phyloP scores from a whole-genome alignment of 2,797 vertebrate species.

The Eurystomus glaucurus region DNA sequence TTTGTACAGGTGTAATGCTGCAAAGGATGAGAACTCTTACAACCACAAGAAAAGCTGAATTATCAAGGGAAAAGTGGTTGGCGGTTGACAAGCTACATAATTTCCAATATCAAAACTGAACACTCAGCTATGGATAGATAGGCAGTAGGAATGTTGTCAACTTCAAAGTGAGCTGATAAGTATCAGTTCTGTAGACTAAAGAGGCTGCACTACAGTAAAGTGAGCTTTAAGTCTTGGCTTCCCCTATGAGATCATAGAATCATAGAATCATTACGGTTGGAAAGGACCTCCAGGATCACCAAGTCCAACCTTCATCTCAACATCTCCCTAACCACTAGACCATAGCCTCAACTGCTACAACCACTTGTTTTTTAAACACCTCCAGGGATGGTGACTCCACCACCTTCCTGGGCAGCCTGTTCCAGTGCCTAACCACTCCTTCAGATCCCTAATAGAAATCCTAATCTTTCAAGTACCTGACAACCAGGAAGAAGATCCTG shows the following conservation, averaged over 20 bases:
- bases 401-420: too few relatives aligned
- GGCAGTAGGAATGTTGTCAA: not conserved
- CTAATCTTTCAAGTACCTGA: not conserved
- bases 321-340: too few relatives aligned
- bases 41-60: not conserved
- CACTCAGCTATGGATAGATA: not conserved
- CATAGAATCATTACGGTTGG: too few relatives aligned
- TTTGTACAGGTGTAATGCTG: accelerated
- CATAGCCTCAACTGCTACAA: too few relatives aligned
- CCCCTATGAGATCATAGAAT: too few relatives aligned
- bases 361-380: too few relatives aligned
- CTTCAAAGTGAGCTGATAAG: not conserved
- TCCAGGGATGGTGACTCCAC: too few relatives aligned
- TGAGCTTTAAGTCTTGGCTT: not conserved
- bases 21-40: not conserved
- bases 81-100: not conserved
- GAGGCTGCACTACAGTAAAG: not conserved
- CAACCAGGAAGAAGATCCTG: not conserved
- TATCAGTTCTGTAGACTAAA: not conserved
- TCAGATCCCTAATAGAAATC: not conserved
- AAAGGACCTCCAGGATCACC: too few relatives aligned
- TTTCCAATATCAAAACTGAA: not conserved
- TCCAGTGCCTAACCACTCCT: not conserved
- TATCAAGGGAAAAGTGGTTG: not conserved
- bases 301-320: too few relatives aligned